Conservation (phyloP, 2,888 invertebrate species). For the Craniophora ligustri region DNA sequence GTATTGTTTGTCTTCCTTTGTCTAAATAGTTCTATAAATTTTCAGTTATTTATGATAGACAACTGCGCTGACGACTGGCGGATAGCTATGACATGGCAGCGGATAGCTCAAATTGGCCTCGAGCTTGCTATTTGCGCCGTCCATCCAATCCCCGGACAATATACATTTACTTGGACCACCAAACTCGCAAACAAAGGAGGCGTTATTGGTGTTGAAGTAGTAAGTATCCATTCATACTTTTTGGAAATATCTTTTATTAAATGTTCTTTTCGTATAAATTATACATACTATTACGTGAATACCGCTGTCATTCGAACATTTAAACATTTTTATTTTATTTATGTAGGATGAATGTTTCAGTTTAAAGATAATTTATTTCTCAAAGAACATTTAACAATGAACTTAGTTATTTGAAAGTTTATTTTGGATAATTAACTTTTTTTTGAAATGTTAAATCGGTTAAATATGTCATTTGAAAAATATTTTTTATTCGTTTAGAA, state of each 20-base stretch:
- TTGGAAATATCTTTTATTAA: background rate
- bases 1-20: background rate
- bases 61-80: slow-evolving; percentile 99
- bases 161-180: slow-evolving; percentile 98
- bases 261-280: slow-evolving; percentile 3
- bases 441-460: too few species aligned
- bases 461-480: too few species aligned
- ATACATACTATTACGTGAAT: background rate
- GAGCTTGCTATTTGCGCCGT: slow-evolving; percentile 99
- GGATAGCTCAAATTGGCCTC: slow-evolving; percentile 96
- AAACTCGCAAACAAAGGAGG: slow-evolving; percentile 96
- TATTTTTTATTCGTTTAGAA: background rate
- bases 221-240: slow-evolving; percentile 66
- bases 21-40: slow-evolving; percentile 49
- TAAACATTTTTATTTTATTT: too few species aligned
- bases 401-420: too few species aligned
- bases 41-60: slow-evolving; percentile 99
- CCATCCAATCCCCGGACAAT: slow-evolving; percentile 99
- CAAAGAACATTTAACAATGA: too few species aligned
- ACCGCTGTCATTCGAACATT: slow-evolving; percentile 14
- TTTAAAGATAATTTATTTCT: too few species aligned
- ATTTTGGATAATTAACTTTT: too few species aligned
- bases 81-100: slow-evolving; percentile 99
- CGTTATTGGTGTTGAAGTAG: slow-evolving; percentile 90
- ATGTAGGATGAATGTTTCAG: too few species aligned